Percentiles rank a stretch among this genome's conserved stretches.
These are phyloP conservation scores for Fregata magnificens DNA, from an alignment of 2,113 vertebrate species.

Conservation along the genomic window DNA sequence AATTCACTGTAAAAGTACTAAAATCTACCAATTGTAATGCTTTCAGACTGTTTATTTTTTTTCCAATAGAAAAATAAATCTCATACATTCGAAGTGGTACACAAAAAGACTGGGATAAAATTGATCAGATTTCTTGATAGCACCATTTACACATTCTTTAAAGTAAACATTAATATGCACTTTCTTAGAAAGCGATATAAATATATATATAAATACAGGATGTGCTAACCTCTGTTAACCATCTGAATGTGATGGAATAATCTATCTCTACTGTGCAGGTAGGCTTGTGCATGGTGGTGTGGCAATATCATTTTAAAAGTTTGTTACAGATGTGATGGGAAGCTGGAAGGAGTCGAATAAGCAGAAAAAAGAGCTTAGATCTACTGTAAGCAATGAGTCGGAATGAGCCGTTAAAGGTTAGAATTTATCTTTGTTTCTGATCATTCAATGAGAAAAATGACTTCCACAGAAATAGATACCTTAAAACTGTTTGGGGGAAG, in stretches of 20 bases:
- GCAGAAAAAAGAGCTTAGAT: constrained; percentile 88
- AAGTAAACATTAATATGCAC: constrained; percentile 91
- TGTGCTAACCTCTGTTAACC: constrained; percentile 86
- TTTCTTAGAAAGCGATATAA: constrained; percentile 92
- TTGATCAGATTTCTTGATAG: constrained; percentile 88
- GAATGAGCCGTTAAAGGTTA: constrained; percentile 88
- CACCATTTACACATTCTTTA: constrained; percentile 91
- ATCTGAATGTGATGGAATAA: constrained; percentile 86
- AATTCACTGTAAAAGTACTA: constrained; percentile 87
- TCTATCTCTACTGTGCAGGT: constrained; percentile 85
- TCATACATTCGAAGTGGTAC: constrained; percentile 91
- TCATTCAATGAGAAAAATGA: constrained; percentile 86
- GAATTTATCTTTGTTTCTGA: constrained; percentile 85
- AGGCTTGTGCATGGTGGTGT: constrained; percentile 86
- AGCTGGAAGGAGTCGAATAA: constrained; percentile 87
- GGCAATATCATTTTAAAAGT: constrained; percentile 82
- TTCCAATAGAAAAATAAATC: constrained; percentile 91
- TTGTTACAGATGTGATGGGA: constrained; percentile 90
- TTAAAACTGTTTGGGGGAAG: constrained; percentile 78
- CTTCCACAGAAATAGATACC: constrained; percentile 82
- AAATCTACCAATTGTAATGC: constrained; percentile 88
- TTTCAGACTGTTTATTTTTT: constrained; percentile 89
- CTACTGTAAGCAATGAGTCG: constrained; percentile 88
- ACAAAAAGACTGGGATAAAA: constrained; percentile 89
- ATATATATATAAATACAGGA: constrained; percentile 84